phyloP scores from a whole-genome alignment of 1,140 invertebrate species.

The Hycleus phaleratus region DNA sequence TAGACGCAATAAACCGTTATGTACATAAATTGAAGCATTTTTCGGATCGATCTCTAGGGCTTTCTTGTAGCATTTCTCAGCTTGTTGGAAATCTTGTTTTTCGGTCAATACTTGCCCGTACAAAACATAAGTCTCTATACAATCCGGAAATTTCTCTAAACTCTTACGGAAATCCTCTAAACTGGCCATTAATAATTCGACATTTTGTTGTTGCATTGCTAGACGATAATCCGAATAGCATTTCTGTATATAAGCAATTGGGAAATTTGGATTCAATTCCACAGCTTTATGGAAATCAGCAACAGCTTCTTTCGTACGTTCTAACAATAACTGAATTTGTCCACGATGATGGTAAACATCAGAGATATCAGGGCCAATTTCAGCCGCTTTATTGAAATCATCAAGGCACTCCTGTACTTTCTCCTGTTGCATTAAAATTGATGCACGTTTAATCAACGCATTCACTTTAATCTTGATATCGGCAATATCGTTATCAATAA shows the following conservation, averaged over 20 bases:
- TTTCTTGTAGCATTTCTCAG: constrained; percentile 73
- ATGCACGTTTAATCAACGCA: constrained; percentile 84
- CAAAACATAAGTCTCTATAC: constrained; percentile 74
- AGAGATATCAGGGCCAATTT: constrained; percentile 68
- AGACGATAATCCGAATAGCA: constrained; percentile 76
- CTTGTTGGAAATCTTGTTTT: constrained; percentile 71
- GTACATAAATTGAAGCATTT: constrained; percentile 81
- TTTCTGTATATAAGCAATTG: constrained; percentile 80
- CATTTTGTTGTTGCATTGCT: constrained; percentile 48
- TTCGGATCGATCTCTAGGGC: constrained; percentile 74
- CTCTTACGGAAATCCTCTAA: constrained; percentile 66
- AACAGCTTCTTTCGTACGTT: constrained; percentile 70
- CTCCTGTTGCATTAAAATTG: constrained; percentile 71
- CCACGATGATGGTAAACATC: constrained; percentile 50
- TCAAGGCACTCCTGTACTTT: constrained; percentile 62
- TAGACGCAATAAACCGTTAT: constrained; percentile 74
- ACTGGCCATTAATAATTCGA: constrained; percentile 49
- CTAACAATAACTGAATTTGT: constrained; percentile 74
- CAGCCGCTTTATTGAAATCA: constrained; percentile 69
- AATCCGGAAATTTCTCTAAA: constrained; percentile 72
- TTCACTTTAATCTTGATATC: constrained; percentile 64
- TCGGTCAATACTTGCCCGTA: constrained; percentile 75
- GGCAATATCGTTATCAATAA: constrained; percentile 53
- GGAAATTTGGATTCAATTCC: constrained; percentile 70
- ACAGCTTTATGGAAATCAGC: constrained; percentile 78